Base-by-base conservation (phyloP, 2,888 invertebrate species). In the Ochropacha duplaris region DNA sequence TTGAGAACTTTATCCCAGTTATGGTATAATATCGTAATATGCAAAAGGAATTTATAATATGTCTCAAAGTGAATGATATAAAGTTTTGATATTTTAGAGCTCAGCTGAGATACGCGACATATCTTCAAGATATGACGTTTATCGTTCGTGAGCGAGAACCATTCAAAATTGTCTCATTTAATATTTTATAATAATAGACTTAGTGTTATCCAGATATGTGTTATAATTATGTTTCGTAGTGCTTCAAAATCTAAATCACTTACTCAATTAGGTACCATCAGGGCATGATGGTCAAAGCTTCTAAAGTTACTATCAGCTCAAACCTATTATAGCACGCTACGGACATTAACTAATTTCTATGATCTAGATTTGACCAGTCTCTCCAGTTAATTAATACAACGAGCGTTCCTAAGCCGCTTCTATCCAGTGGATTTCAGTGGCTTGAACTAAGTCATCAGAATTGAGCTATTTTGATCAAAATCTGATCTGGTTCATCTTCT, bases 1-100 rank as follows among this genome's bases (percentile, higher is more conserved):
- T 61, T 64, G 61, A 49, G 31, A 31, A 49, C 50, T 49, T 50
- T 55, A 52, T 52, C 52, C 31, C 52, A 11, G 12, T 52, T 22
- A 19, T 31, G 19, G 52, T 9, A 26, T 34, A 52, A 52, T 52
- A 52, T 34, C 31, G 31, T 52, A n/a, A 11, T 31, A 52, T 52
- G 31, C 52, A 22, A 5, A 31, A 22, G 52, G 52, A 52, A 52
- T 52, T 52, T 14, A 19, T 52, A 31, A 31, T 52, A 28, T 51
- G 24, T 51, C 28, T 52, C 52, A 31, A 52, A 52, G 52, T 26
- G 9, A 51, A 51, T 28, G n/a, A 0, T n/a, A 36, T 36, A n/a
- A n/a, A 36, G 44, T 44, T 44, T 44, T 19, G 44, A n/a, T 44
- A 19, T 19, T 44, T 44, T 19, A 19, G 16, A 39, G n/a, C 28